Evolutionary conservation across 2,113 vertebrate genomes (phyloP), one percentile per base, ranked within the genome.

Genomic region (Dascyllus trimaculatus): DNA sequence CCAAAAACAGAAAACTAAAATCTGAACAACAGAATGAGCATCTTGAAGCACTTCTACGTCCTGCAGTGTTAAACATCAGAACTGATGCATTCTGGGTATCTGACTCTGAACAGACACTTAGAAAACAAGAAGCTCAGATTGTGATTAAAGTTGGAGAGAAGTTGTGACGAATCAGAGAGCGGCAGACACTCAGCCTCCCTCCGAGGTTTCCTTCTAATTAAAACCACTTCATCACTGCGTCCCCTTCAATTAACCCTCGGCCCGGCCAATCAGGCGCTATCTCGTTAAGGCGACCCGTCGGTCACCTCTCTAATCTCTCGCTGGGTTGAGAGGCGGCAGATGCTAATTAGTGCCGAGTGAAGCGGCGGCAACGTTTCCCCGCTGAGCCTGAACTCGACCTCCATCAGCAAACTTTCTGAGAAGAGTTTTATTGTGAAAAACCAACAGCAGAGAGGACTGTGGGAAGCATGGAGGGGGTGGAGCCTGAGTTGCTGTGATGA

Each of bases 231-330:
- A 19, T 51, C 46, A 40, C 76, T 72, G 57, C 35, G 45, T 68
- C 66, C 35, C 21, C 63, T 84, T 70, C 70, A 85, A 91, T 91
- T 91, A 90, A 90, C 86, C 89, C 72, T 5, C n/a, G 9, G 67
- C 63, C 54, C 59, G 11, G 21, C 88, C 86, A 92, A 91, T 91
- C 89, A 84, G 85, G 43, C 17, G 53, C 64, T 80, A 88, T 86
- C 88, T 86, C 56, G 60, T 89, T 78, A 78, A 67, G 82, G 40
- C n/a, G n/a, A 74, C 72, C 52, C 6, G 11, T 45, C 78, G 11
- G 51, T 87, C 89, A 82, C 87, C 83, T 75, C 81, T 62, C 29
- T 21, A 86, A 89, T 32, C 38, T 58, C 82, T 78, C 85, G 25
- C 57, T 2, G 84, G 87, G 77, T 85, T 85, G 72, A 77, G 67